A percentile compares a stretch with the other conserved stretches of the same genome.
These are phyloP conservation scores for Rhynchomys soricoides DNA, from an alignment of 2,113 vertebrate species.

Conservation along the genomic window DNA sequence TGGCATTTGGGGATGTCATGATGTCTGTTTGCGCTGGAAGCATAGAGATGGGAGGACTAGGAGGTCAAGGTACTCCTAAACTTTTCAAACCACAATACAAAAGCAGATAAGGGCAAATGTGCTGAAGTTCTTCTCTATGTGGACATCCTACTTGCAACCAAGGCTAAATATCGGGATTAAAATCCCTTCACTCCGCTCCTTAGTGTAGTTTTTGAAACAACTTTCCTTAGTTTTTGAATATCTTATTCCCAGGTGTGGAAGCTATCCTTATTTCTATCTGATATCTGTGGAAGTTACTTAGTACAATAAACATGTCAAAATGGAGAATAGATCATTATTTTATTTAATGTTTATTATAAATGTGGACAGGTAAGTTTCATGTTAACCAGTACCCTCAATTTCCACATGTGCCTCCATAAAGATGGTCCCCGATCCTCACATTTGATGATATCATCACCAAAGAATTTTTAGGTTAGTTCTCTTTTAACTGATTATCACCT, in stretches of 20 bases:
- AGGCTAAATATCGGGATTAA: neutral
- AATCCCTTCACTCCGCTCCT: neutral
- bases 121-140: neutral
- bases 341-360: neutral
- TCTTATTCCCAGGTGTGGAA: neutral
- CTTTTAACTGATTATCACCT: neutral
- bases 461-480: neutral
- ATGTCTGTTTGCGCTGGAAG: too few relatives aligned
- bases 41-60: fast-evolving
- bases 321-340: neutral
- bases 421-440: neutral
- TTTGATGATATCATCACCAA: neutral
- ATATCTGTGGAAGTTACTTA: neutral
- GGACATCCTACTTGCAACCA: neutral
- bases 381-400: neutral
- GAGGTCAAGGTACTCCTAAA: neutral
- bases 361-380: neutral
- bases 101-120: neutral
- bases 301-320: neutral
- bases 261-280: neutral
- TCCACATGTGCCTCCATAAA: neutral
- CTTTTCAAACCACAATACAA: neutral
- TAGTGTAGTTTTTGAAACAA: neutral
- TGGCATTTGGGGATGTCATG: neutral
- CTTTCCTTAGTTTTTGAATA: neutral